A percentile compares a stretch with the other conserved stretches of the same genome.
phyloP scores from a whole-genome alignment of 2,888 invertebrate genomes.

The Criorhina ranunculi region DNA sequence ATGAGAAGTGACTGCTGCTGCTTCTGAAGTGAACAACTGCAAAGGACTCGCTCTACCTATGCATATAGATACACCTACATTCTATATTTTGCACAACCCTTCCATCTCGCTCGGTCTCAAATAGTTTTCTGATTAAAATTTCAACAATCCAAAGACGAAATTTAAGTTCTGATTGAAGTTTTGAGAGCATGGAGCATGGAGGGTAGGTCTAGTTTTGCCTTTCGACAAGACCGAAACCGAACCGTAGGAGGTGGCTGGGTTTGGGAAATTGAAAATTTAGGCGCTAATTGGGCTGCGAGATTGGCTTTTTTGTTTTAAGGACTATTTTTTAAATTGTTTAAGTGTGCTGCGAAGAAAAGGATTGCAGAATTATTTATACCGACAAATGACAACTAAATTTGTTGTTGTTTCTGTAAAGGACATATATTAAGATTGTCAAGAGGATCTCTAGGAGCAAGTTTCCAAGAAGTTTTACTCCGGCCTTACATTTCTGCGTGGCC shows the following conservation, averaged over 20 bases:
- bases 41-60: constrained; percentile 39
- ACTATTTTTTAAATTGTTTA: constrained; percentile 9
- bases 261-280: constrained; percentile 52
- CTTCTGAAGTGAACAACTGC: constrained; percentile 53
- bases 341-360: no score
- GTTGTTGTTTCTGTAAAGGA: no score
- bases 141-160: constrained; percentile 58
- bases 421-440: no score
- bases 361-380: constrained; percentile 39
- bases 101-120: neutral
- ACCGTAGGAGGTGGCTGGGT: constrained; percentile 32
- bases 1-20: constrained; percentile 45
- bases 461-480: no score
- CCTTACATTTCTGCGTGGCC: no score
- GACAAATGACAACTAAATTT: no score
- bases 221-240: neutral
- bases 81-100: no score
- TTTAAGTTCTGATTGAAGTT: constrained; percentile 67
- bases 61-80: neutral
- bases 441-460: no score
- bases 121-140: constrained; percentile 69
- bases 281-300: constrained; percentile 48
- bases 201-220: neutral
- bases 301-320: constrained; percentile 23
- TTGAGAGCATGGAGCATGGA: constrained; percentile 23